Percentiles rank a stretch among this genome's conserved stretches.
Evolutionary conservation across 2,888 invertebrate genomes (phyloP).

Genomic region (Coelinius sp.): DNA sequence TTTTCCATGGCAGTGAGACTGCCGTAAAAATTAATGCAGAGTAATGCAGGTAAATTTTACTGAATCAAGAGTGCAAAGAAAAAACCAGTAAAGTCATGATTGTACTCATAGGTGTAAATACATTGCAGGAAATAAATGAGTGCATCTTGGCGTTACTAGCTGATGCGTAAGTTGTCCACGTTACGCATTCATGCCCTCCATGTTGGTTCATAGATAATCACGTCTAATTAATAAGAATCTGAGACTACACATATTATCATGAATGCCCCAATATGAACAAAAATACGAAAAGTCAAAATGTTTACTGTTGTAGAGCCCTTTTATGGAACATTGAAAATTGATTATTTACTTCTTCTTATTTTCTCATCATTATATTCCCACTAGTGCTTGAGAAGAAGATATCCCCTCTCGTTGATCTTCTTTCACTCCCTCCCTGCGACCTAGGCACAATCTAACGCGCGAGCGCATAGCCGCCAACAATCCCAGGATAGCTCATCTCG

Average conservation of each 20-base stretch:
- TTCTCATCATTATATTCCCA: background rate
- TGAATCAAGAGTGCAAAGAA: background rate
- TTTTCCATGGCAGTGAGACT: too few relatives aligned
- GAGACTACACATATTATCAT: background rate
- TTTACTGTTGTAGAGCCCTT: background rate
- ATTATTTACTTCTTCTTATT: background rate
- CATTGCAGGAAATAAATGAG: conserved; percentile 46
- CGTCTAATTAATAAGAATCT: background rate
- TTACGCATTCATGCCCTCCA: conserved; percentile 50
- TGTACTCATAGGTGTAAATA: conserved; percentile 42
- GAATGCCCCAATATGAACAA: background rate
- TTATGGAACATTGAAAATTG: background rate
- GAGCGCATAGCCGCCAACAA: conserved; percentile 9
- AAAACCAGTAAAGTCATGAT: conserved; percentile 10
- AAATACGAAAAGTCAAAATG: background rate
- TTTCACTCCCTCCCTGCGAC: conserved; percentile 46
- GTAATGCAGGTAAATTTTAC: background rate
- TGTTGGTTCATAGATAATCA: conserved; percentile 34
- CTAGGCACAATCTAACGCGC: conserved; percentile 13
- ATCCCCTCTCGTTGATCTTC: conserved; percentile 50
- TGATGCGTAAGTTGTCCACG: conserved; percentile 5
- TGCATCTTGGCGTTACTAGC: conserved; percentile 32
- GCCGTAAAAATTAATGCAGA: background rate
- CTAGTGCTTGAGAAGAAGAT: background rate
- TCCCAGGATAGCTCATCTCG: conserved; percentile 23